These are phyloP conservation scores for Neoseiulus cucumeris DNA, from an alignment of 1,140 invertebrate species.

Conservation along the genomic window DNA sequence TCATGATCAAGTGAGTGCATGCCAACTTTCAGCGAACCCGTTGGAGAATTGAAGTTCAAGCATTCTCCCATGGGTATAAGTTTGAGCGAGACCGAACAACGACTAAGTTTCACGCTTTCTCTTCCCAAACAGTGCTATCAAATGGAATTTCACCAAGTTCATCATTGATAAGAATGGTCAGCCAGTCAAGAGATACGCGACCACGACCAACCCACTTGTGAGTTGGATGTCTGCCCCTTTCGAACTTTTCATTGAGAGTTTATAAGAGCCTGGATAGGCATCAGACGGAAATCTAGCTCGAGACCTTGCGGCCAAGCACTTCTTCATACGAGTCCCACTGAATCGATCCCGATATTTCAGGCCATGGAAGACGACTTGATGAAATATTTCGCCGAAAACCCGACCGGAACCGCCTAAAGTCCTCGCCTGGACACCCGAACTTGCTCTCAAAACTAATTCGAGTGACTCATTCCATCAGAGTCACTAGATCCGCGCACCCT, in stretches of 20 bases:
- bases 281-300: not conserved
- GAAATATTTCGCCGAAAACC: not conserved
- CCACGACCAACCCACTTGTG: constrained; percentile 47
- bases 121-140: constrained; percentile 44
- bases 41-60: too few relatives aligned
- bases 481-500: too few relatives aligned
- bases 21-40: too few relatives aligned
- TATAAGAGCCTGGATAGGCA: not conserved
- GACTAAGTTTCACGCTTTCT: constrained; percentile 1
- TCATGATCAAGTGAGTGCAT: constrained; percentile 18
- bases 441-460: too few relatives aligned
- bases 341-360: not conserved
- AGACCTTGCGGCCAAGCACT: not conserved
- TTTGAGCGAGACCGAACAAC: not conserved
- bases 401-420: not conserved
- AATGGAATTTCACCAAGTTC: constrained; percentile 97
- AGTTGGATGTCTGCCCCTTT: constrained; percentile 15
- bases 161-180: constrained; percentile 65
- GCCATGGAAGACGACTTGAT: constrained; percentile 1
- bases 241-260: not conserved
- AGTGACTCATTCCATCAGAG: too few relatives aligned
- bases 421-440: too few relatives aligned
- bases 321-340: not conserved
- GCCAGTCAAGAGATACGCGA: constrained; percentile 56
- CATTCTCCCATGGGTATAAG: too few relatives aligned